These are phyloP conservation scores for Camptogramma bilineatum DNA, from an alignment of 2,888 invertebrate species.

Conservation along the genomic window DNA sequence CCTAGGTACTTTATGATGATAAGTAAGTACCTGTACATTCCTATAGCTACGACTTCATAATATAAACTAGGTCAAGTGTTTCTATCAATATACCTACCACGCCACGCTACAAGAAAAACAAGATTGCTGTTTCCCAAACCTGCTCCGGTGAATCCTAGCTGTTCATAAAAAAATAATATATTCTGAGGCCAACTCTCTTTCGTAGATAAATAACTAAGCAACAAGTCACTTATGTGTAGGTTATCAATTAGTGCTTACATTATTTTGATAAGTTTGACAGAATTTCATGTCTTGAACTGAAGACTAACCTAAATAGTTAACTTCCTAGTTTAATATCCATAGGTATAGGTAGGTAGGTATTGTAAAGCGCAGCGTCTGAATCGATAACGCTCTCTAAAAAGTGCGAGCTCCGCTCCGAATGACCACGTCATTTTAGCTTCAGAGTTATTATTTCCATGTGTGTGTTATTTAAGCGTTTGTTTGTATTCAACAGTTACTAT, in stretches of 20 bases:
- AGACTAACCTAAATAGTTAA: not conserved
- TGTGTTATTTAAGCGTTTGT: slow-evolving; percentile 9
- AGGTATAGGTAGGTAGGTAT: not conserved
- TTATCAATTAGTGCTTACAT: not conserved
- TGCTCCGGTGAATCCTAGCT: slow-evolving; percentile 2
- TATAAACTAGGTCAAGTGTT: slow-evolving; percentile 6
- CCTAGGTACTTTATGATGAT: not conserved
- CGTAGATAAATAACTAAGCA: not conserved
- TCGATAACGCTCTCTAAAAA: slow-evolving; percentile 22
- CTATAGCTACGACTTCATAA: not conserved
- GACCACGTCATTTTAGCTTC: slow-evolving; percentile 8
- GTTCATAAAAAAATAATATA: not conserved
- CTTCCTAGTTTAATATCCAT: slow-evolving; percentile 15
- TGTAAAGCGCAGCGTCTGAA: slow-evolving; percentile 16
- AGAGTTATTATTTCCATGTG: slow-evolving; percentile 12
- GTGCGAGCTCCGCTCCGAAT: slow-evolving; percentile 4
- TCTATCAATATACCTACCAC: not conserved
- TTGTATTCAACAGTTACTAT: slow-evolving; percentile 23
- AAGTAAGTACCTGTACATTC: not conserved
- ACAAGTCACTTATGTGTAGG: not conserved
- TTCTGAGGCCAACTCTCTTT: not conserved
- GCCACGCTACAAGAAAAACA: slow-evolving; percentile 8
- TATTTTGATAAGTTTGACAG: slow-evolving; percentile 18
- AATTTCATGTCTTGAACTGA: slow-evolving; percentile 25
- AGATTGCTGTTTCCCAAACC: slow-evolving; percentile 10